Evolutionary conservation across 1,140 invertebrate species (phyloP).

Genomic region (Drosophila tristis): DNA sequence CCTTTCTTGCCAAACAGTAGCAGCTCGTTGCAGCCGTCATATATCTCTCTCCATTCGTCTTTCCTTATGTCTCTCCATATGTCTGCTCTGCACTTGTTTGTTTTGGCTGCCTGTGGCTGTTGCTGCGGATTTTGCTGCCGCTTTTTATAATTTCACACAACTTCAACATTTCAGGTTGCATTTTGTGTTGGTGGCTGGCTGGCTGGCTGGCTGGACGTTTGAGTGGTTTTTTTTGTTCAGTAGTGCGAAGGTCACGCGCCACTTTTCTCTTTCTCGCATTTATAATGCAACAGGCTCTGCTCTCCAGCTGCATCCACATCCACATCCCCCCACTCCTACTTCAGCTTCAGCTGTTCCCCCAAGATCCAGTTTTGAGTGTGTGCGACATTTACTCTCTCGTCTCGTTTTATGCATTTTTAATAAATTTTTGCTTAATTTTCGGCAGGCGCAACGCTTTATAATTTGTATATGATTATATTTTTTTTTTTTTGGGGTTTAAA

Average conservation of each 20-base stretch:
- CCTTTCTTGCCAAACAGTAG: constrained; percentile 57
- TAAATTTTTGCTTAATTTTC: constrained; percentile 76
- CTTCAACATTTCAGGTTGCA: constrained; percentile 9
- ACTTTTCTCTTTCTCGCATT: constrained; percentile 69
- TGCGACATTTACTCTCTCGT: constrained; percentile 12
- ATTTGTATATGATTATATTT: constrained; percentile 47
- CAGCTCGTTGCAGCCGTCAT: constrained; percentile 21
- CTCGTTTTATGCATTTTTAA: constrained; percentile 73
- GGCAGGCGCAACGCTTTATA: constrained; percentile 32
- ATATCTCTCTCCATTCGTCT: constrained; percentile 16
- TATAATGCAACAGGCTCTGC: constrained; percentile 30
- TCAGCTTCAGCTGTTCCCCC: constrained; percentile 35
- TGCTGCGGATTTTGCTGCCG: constrained; percentile 11
- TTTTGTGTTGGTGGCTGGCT: constrained; percentile 5
- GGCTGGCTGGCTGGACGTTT: constrained; percentile 22
- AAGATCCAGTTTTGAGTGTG: constrained; percentile 63
- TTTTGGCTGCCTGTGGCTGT: constrained; percentile 35
- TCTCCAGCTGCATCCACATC: constrained; percentile 14
- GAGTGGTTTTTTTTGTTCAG: constrained; percentile 36
- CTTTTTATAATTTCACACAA: constrained; percentile 55
- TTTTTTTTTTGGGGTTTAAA: constrained; percentile 24
- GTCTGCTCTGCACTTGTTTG: constrained; percentile 46
- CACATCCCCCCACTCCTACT: constrained; percentile 9
- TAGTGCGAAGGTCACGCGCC: constrained; percentile 81
- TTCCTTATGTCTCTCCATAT: constrained; percentile 12